These are phyloP conservation scores for Lasioglossum oenotherae DNA, from an alignment of 2,888 invertebrate species.

Conservation along the genomic window DNA sequence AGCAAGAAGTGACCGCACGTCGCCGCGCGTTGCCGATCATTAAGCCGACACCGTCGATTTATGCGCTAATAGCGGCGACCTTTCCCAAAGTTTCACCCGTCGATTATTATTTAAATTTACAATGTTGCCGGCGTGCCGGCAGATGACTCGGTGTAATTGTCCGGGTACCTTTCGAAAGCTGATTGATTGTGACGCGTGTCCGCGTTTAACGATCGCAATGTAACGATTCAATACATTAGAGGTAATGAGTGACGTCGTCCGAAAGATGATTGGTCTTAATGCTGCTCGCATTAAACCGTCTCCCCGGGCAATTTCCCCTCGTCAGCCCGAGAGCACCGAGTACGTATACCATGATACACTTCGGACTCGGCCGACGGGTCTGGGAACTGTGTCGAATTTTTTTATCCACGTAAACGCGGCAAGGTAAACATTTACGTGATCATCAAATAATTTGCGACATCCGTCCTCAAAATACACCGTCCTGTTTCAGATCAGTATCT, in stretches of 20 bases:
- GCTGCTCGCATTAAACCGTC: neutral
- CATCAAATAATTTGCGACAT: neutral
- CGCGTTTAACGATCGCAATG: constrained; percentile 9
- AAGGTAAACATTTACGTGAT: neutral
- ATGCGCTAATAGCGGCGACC: neutral
- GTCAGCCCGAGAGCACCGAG: neutral
- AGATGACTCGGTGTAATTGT: constrained; percentile 23
- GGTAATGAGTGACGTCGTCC: neutral
- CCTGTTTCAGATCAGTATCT: neutral
- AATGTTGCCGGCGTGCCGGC: neutral
- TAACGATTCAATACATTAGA: constrained; percentile 15
- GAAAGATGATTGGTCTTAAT: constrained; percentile 7
- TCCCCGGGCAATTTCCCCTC: neutral
- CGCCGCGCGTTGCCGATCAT: neutral
- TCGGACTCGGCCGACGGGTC: neutral
- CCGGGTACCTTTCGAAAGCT: constrained; percentile 5
- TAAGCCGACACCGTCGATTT: neutral
- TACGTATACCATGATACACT: neutral
- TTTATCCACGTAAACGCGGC: neutral
- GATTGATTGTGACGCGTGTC: constrained; percentile 18
- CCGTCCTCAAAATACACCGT: neutral
- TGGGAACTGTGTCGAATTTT: neutral
- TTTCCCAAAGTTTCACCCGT: constrained; percentile 18
- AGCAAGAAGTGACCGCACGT: neutral
- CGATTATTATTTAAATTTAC: constrained; percentile 34